These are phyloP conservation scores for Takifugu ocellatus DNA, from an alignment of 2,797 vertebrate species.

Conservation along the genomic window DNA sequence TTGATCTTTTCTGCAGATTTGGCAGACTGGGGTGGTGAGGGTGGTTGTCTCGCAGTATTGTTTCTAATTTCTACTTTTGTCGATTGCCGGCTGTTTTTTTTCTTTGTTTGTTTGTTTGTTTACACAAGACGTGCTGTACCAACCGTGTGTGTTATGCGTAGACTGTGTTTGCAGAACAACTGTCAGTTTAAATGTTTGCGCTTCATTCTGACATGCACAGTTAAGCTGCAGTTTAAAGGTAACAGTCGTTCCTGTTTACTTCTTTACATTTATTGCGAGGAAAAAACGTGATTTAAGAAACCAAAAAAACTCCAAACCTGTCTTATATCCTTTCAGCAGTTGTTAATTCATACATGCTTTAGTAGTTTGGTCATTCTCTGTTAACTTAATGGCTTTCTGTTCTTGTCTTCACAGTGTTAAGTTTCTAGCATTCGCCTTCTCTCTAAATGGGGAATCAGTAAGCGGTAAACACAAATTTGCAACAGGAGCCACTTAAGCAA, in stretches of 20 bases:
- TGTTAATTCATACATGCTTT: background rate
- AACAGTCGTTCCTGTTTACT: slow-evolving; percentile 72
- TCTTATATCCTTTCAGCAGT: no score
- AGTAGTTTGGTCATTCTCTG: slow-evolving; percentile 2
- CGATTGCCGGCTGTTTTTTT: background rate
- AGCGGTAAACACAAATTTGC: slow-evolving; percentile 76
- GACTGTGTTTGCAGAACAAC: slow-evolving; percentile 28
- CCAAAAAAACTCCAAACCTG: no score
- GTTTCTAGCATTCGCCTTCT: slow-evolving; percentile 81
- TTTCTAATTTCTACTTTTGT: slow-evolving; percentile 1
- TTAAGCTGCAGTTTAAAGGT: slow-evolving; percentile 77
- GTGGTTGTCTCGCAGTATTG: slow-evolving; percentile 9
- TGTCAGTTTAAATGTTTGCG: slow-evolving; percentile 49
- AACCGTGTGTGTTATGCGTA: slow-evolving; percentile 19
- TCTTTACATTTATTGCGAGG: slow-evolving; percentile 30
- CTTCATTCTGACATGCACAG: slow-evolving; percentile 73
- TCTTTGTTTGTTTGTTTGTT: slow-evolving; percentile 8
- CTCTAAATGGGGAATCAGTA: slow-evolving; percentile 76
- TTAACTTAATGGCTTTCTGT: slow-evolving; percentile 60
- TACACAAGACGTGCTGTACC: slow-evolving; percentile 10
- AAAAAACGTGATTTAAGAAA: slow-evolving; percentile 3
- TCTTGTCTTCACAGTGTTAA: slow-evolving; percentile 83
- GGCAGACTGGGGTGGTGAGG: background rate
- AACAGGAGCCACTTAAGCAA: slow-evolving; percentile 64
- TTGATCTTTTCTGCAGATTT: background rate